Base-by-base conservation (phyloP, 1,140 invertebrate genomes). In the Caenorhabditis inopinata region DNA sequence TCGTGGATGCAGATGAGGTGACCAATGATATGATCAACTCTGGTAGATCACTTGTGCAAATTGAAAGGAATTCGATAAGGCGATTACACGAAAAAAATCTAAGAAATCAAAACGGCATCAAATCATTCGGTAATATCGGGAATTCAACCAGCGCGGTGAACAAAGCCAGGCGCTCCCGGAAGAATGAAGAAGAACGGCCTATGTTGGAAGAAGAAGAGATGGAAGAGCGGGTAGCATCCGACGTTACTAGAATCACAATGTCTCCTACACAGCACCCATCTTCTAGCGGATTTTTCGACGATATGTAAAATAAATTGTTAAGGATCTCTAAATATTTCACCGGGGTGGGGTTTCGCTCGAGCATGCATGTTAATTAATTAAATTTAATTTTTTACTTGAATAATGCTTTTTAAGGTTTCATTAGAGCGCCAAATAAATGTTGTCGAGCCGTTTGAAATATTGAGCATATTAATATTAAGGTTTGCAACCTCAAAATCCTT, bases 1-100 rank as follows among this genome's bases (percentile, higher is more conserved):
- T 88, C 53, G 77, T 88, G 14, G 85, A 85, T 32, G 85, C 88
- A 25, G 87, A 88, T 81, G 84, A 88, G 29, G 85, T 89, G 77
- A 88, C 88, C 12, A 76, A 53, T 14, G 86, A 87, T 46, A 85
- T 87, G 85, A 62, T 88, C 1, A 68, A 38, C 18, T 74, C 74
- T 2, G 80, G 80, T 32, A 58, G 78, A 48, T 58, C 74, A 16
- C 53, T 81, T 21, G 80, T 81, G 18, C 80, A 81, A 75, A 49
- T 81, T 2, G 80, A 81, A n/a, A 35, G 80, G 29, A 81, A 81
- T 45, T 74, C 45, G 9, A 80, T 76, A n/a, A 73, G 68, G n/a
- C 5, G 76, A 27, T 35, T 27, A 38, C 35, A 76, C 16, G 47
- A 75, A 3, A 47, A 45, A 27, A 75, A 21, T 47, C 58, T 38